phyloP scores from a whole-genome alignment of 1,140 invertebrate genomes.

The Littorina saxatilis region DNA sequence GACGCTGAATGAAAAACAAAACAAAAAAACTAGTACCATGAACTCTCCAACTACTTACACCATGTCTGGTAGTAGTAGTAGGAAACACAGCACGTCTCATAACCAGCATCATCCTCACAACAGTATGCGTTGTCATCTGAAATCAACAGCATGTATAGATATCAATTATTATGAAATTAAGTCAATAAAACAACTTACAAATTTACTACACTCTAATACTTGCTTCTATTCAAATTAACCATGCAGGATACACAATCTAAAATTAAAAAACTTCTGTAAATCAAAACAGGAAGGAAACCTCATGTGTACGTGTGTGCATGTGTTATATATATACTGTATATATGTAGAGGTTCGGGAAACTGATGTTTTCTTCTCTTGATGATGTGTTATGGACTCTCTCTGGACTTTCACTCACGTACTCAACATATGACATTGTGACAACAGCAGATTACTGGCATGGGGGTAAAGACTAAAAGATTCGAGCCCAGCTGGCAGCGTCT shows the following conservation, averaged over 20 bases:
- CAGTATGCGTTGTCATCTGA: conserved; percentile 22
- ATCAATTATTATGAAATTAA: not conserved
- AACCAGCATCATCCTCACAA: conserved; percentile 13
- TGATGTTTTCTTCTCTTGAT: too few species aligned
- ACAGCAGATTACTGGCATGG: too few species aligned
- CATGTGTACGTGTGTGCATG: not conserved
- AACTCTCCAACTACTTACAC: conserved; percentile 14
- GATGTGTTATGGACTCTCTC: too few species aligned
- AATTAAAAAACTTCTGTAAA: not conserved
- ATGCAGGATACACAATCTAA: not conserved
- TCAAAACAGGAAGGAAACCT: not conserved
- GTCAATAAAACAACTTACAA: not conserved
- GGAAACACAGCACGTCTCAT: not conserved
- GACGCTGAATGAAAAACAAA: not conserved
- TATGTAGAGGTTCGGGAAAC: too few species aligned
- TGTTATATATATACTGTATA: not conserved
- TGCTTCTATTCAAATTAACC: not conserved
- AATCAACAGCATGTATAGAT: not conserved
- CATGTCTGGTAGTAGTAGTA: conserved; percentile 14
- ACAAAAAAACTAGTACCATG: not conserved
- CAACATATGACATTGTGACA: too few species aligned
- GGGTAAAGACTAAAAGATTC: too few species aligned
- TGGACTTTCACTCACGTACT: too few species aligned
- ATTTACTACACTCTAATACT: not conserved
- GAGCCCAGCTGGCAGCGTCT: too few species aligned